These are phyloP conservation scores for Pachyrhynchus sulphureomaculatus DNA, from an alignment of 1,140 invertebrate species.

Conservation along the genomic window DNA sequence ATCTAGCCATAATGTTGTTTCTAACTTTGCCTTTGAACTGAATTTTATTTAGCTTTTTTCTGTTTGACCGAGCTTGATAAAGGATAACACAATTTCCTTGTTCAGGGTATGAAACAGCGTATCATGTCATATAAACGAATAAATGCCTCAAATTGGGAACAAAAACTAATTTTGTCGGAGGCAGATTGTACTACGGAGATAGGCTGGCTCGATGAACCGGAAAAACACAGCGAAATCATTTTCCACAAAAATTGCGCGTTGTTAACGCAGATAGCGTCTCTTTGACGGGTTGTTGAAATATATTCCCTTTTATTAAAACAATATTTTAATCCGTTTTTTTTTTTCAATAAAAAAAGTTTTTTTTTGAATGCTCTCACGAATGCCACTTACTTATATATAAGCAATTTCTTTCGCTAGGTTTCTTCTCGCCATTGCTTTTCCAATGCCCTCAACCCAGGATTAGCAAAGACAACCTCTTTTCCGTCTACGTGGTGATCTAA, in stretches of 20 bases:
- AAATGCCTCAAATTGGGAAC: constrained; percentile 30
- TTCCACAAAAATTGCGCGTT: constrained; percentile 8
- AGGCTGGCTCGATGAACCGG: constrained; percentile 13
- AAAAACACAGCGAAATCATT: constrained; percentile 3
- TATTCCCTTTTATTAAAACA: no score
- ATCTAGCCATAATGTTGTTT: background rate
- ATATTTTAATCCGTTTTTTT: no score
- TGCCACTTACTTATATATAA: no score
- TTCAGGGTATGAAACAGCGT: constrained; percentile 19
- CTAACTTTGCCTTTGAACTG: background rate
- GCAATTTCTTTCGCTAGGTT: no score
- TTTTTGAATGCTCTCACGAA: no score
- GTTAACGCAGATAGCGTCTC: background rate
- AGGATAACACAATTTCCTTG: constrained; percentile 26
- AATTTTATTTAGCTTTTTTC: constrained; percentile 1
- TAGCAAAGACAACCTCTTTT: no score
- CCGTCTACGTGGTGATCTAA: no score
- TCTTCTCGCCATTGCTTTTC: no score
- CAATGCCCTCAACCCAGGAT: no score
- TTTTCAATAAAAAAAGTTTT: no score
- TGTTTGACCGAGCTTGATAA: constrained; percentile 17
- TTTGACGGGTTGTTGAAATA: background rate
- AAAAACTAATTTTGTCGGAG: constrained; percentile 28
- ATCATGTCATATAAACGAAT: constrained; percentile 30
- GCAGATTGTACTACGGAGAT: constrained; percentile 22